These are phyloP conservation scores for Bhutanitis thaidina DNA, from an alignment of 2,888 invertebrate species.

Conservation along the genomic window DNA sequence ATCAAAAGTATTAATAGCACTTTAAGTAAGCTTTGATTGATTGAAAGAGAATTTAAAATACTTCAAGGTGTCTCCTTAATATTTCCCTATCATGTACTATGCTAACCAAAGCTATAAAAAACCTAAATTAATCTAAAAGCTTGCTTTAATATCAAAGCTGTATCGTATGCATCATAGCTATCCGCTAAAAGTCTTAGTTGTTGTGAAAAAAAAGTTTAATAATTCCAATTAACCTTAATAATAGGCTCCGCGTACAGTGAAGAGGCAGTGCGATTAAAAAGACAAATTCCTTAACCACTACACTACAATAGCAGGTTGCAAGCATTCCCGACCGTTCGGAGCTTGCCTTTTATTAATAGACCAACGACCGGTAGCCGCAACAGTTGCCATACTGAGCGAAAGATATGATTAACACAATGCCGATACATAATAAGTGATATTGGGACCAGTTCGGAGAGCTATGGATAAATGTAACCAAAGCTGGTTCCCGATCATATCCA, in stretches of 20 bases:
- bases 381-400: conserved; percentile 66
- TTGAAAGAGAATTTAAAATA: conserved; percentile 15
- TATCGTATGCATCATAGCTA: conserved; percentile 58
- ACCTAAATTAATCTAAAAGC: conserved; percentile 68
- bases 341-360: conserved; percentile 72
- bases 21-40: conserved; percentile 14
- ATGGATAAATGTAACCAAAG: conserved; percentile 57
- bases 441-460: conserved; percentile 68
- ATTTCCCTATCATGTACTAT: conserved; percentile 59
- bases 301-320: conserved; percentile 74
- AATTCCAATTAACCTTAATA: conserved; percentile 79
- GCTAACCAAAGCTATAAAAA: conserved; percentile 59
- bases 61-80: too few species aligned
- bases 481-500: conserved; percentile 62
- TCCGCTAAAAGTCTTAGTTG: conserved; percentile 67
- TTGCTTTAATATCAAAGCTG: conserved; percentile 52
- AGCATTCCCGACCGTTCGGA: conserved; percentile 60
- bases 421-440: conserved; percentile 76
- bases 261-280: conserved; percentile 73
- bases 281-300: conserved; percentile 75
- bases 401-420: conserved; percentile 77
- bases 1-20: too few species aligned
- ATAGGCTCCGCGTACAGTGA: conserved; percentile 62
- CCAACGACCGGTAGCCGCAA: conserved; percentile 67
- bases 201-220: conserved; percentile 70